Percentiles rank a stretch among this genome's conserved stretches.
Evolutionary conservation across 2,113 vertebrate genomes (phyloP).

Genomic region (Anguilla rostrata): DNA sequence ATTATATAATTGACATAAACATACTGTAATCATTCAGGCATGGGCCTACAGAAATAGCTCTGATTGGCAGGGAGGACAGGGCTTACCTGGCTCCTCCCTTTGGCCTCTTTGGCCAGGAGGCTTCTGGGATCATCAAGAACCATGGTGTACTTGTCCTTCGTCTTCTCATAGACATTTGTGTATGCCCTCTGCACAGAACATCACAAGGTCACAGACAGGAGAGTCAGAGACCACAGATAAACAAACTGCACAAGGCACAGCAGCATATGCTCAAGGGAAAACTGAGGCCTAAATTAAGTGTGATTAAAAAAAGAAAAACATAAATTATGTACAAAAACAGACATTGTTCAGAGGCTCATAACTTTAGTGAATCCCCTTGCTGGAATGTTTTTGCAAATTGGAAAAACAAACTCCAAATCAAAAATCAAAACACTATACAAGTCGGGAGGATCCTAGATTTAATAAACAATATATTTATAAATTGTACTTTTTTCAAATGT

Average conservation of each 20-base stretch:
- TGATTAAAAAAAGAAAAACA: too few species aligned
- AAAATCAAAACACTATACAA: too few species aligned
- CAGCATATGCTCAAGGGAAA: neutral
- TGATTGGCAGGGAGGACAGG: conserved; percentile 16
- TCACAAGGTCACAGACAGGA: conserved; percentile 62
- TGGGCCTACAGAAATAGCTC: conserved; percentile 38
- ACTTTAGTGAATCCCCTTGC: too few species aligned
- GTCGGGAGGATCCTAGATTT: too few species aligned
- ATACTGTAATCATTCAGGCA: conserved; percentile 52
- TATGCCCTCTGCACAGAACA: conserved; percentile 90
- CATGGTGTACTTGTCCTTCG: conserved; percentile 89
- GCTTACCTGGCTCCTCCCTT: conserved; percentile 89
- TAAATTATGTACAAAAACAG: neutral
- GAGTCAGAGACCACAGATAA: conserved; percentile 28
- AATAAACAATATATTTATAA: too few species aligned
- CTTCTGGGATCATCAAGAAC: conserved; percentile 90
- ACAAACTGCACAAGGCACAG: neutral
- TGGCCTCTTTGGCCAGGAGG: conserved; percentile 87
- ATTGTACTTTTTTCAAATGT: too few species aligned
- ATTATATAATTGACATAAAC: neutral
- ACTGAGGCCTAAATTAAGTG: too few species aligned
- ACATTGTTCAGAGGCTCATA: too few species aligned
- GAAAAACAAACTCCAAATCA: neutral
- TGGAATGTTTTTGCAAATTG: neutral
- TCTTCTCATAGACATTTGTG: conserved; percentile 86